Evolutionary conservation across 2,797 vertebrate genomes (phyloP).

Genomic region (Balearica regulorum): DNA sequence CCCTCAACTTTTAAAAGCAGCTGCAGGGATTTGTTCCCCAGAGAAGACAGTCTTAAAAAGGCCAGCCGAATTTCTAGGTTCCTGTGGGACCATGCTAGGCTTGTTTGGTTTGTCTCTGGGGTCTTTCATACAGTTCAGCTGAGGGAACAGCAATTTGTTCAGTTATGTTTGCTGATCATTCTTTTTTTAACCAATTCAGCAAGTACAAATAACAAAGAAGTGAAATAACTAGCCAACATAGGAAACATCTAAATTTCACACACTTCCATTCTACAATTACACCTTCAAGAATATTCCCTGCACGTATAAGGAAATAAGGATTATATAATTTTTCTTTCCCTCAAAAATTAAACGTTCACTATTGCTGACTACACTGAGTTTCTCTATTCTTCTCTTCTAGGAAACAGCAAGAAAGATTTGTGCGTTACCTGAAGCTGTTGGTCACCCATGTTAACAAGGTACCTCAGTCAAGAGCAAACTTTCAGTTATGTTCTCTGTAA

Average conservation of each 20-base stretch:
- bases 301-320: background rate
- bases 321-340: background rate
- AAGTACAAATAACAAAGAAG: background rate
- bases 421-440: background rate
- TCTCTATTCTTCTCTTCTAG: background rate
- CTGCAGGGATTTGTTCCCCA: constrained; percentile 49
- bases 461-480: background rate
- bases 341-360: background rate
- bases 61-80: constrained; percentile 15
- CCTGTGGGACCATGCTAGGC: constrained; percentile 2
- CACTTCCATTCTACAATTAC: background rate
- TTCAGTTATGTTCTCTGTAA: background rate
- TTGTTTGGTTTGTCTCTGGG: constrained; percentile 50
- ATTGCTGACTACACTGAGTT: background rate
- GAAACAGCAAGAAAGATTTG: background rate
- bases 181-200: constrained; percentile 44
- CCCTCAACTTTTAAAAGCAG: constrained; percentile 57
- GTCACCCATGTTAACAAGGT: background rate
- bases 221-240: background rate
- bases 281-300: background rate
- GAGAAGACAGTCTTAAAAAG: constrained; percentile 44
- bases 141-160: constrained; percentile 55
- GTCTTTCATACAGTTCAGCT: constrained; percentile 41
- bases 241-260: background rate
- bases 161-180: constrained; percentile 47